Evolutionary conservation across 2,797 vertebrate genomes (phyloP).

Genomic region (Myotis daubentonii): DNA sequence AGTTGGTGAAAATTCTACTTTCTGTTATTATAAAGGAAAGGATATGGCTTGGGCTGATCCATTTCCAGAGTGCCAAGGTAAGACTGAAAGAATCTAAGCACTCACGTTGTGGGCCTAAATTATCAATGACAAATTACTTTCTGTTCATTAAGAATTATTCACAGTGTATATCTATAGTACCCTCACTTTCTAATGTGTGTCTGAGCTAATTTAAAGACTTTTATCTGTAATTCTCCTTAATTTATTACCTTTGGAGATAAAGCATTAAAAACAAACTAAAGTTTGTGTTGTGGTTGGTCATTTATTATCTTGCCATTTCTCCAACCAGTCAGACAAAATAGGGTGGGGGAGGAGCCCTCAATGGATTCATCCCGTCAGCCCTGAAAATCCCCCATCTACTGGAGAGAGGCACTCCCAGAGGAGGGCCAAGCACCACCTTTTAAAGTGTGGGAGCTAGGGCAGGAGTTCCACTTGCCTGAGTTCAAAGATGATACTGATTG

Average conservation of each 20-base stretch:
- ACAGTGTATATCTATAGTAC: not conserved
- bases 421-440: not conserved
- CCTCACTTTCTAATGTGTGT: not conserved
- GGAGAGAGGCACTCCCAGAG: not conserved
- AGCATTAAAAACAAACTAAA: not conserved
- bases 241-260: not conserved
- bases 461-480: not conserved
- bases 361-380: not conserved
- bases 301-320: not conserved
- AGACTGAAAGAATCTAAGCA: not conserved
- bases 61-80: constrained; percentile 73
- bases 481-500: not conserved
- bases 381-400: not conserved
- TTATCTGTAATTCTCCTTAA: not conserved
- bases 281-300: not conserved
- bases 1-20: not conserved
- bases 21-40: fast-evolving
- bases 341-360: not conserved
- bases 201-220: not conserved
- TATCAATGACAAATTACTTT: not conserved
- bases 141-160: not conserved
- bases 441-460: not conserved
- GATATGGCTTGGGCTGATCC: constrained; percentile 32
- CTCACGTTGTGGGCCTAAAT: not conserved
- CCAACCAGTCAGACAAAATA: not conserved